Evolutionary conservation across 2,888 invertebrate species (phyloP), one percentile per base, ranked within the genome.

Genomic region (Trichopoda pennipes): DNA sequence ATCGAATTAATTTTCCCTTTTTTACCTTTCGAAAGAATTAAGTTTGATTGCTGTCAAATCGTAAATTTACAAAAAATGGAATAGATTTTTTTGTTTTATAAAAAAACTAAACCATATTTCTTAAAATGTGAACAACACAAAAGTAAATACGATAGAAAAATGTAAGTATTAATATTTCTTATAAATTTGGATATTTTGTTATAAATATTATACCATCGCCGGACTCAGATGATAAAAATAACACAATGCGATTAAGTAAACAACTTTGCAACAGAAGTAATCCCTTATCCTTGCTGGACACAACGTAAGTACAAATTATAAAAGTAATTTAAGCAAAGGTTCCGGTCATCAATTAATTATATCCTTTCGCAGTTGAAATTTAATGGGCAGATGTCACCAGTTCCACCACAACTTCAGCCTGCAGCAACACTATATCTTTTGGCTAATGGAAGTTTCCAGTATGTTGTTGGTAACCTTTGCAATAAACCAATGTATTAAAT

Each of bases 11-110:
- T 19, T 56, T 56, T 17, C 56, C n/a, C n/a, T n/a, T n/a, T n/a
- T 32, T 35, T 7, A 56, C 35, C 32, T 32, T 23, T 56, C n/a
- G 35, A 56, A 56, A 35, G 35, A 6, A 1, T 8, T 8, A 19
- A 56, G 35, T 56, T 56, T 35, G 56, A 56, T 56, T n/a, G 35
- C 35, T 56, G 10, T 28, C 56, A 35, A 19, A 56, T 35, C 56
- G 56, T 42, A 56, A 28, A 55, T 56, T 56, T 56, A n/a, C 3
- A 8, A 28, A 56, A 56, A 56, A 35, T 35, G 56, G 32, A 56
- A 32, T 35, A 56, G 17, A 32, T 56, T 56, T 56, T 17, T 56
- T 32, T 56, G 7, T 32, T 56, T 42, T 9, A 35, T 28, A 56
- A 56, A 7, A 56, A 17, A 56, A 35, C 19, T 8, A 56, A 56